Evolutionary conservation across 2,888 invertebrate genomes (phyloP).

Genomic region (Cephus rjabovi): DNA sequence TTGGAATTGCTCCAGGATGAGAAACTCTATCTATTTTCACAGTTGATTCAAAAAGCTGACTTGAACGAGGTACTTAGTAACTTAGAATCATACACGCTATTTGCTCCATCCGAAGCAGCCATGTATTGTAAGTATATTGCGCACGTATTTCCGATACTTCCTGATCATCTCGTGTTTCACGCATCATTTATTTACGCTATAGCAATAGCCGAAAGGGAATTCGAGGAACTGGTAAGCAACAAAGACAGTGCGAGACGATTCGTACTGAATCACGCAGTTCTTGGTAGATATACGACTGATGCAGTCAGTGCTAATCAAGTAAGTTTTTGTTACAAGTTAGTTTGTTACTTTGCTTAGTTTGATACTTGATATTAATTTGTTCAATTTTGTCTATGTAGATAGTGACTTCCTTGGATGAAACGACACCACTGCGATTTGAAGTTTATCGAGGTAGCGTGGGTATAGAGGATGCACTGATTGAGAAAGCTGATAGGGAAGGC

Average conservation of each 20-base stretch:
- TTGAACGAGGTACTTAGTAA: slow-evolving; percentile 63
- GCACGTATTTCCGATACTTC: not conserved
- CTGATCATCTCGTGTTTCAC: not conserved
- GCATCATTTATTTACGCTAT: not conserved
- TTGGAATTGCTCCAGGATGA: slow-evolving; percentile 62
- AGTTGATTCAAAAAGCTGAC: slow-evolving; percentile 63
- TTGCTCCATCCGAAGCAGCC: slow-evolving; percentile 68
- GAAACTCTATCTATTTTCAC: slow-evolving; percentile 62
- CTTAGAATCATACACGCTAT: slow-evolving; percentile 65
- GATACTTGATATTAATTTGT: slow-evolving; percentile 18
- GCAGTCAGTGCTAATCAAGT: slow-evolving; percentile 64
- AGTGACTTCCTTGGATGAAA: slow-evolving; percentile 58
- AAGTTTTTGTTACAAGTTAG: not conserved
- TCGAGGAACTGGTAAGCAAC: slow-evolving; percentile 45
- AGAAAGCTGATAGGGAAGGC: slow-evolving; percentile 63
- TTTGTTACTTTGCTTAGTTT: slow-evolving; percentile 11
- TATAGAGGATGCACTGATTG: slow-evolving; percentile 66
- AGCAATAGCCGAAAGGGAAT: not conserved
- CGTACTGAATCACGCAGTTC: slow-evolving; percentile 65
- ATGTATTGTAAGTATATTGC: slow-evolving; percentile 56
- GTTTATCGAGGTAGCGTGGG: slow-evolving; percentile 67
- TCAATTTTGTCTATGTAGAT: slow-evolving; percentile 36
- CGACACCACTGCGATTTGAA: slow-evolving; percentile 62
- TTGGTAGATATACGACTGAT: slow-evolving; percentile 62
- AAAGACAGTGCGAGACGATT: slow-evolving; percentile 56